These are phyloP conservation scores for Meandrusa payeni DNA, from an alignment of 2,888 invertebrate genomes.

Conservation along the genomic window DNA sequence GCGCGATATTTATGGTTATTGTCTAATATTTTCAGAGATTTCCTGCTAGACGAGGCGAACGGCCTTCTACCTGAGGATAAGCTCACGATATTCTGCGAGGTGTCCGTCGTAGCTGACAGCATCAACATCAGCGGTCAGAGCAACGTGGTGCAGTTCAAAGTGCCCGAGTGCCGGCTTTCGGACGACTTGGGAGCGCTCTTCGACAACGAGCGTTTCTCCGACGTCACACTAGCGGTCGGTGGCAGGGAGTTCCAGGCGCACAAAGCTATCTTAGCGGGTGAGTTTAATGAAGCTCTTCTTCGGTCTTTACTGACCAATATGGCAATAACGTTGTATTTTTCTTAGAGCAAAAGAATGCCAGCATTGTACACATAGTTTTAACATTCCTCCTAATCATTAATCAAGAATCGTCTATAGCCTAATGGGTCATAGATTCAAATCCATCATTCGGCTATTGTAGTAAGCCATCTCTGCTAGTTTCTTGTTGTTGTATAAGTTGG, in stretches of 20 bases:
- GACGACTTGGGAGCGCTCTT: slow-evolving; percentile 97
- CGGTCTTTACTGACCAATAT: no score
- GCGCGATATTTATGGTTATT: no score
- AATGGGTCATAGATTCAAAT: no score
- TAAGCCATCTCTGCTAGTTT: no score
- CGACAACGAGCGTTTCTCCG: slow-evolving; percentile 98
- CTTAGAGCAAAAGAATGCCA: background rate
- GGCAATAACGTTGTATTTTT: no score
- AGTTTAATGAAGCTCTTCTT: slow-evolving; percentile 35
- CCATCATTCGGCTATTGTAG: no score
- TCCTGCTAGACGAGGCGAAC: slow-evolving; percentile 98
- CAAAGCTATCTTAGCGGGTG: slow-evolving; percentile 97
- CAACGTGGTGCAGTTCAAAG: slow-evolving; percentile 98
- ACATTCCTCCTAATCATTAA: no score
- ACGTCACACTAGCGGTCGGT: slow-evolving; percentile 96
- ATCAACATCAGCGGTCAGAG: slow-evolving; percentile 99
- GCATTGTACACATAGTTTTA: no score
- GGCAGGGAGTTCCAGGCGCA: slow-evolving; percentile 96
- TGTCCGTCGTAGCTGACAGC: slow-evolving; percentile 97
- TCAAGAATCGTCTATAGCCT: no score
- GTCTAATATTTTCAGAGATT: slow-evolving; percentile 90
- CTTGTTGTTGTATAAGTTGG: no score
- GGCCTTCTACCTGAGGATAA: slow-evolving; percentile 99
- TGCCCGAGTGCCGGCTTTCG: slow-evolving; percentile 94
- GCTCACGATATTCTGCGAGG: slow-evolving; percentile 99